These are phyloP conservation scores for Tragelaphus buxtoni DNA, from an alignment of 2,113 vertebrate genomes.

Conservation along the genomic window DNA sequence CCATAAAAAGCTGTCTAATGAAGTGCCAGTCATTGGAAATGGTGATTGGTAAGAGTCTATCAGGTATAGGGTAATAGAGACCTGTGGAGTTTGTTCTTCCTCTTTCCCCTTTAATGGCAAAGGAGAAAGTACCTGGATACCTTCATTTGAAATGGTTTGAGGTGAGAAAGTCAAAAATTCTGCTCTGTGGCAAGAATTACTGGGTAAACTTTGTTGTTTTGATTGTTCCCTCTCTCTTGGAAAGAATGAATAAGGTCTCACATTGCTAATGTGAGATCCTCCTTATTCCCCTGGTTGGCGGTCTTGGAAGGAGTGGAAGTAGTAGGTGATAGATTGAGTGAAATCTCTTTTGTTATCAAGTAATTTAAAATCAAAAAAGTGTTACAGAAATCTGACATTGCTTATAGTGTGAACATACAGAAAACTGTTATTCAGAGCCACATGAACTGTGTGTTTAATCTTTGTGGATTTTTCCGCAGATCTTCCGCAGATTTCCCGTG, in stretches of 20 bases:
- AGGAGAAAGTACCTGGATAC: conserved; percentile 45
- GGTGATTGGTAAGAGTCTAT: not conserved
- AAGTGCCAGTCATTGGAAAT: not conserved
- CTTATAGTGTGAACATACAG: conserved; percentile 73
- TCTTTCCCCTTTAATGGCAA: conserved; percentile 17
- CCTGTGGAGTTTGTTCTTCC: conserved; percentile 26
- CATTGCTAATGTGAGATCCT: not conserved
- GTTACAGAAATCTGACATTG: conserved; percentile 74
- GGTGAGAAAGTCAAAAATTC: not conserved
- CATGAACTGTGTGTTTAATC: conserved; percentile 78
- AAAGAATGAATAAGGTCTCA: not conserved
- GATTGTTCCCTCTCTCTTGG: conserved; percentile 38
- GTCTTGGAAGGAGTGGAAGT: conserved; percentile 48
- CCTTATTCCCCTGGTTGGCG: conserved; percentile 57
- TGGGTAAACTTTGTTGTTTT: conserved; percentile 7
- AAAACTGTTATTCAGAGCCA: conserved; percentile 77
- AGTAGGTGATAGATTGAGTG: conserved; percentile 65
- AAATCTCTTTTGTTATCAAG: conserved; percentile 68
- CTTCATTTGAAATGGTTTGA: conserved; percentile 48
- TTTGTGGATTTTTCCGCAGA: conserved; percentile 86
- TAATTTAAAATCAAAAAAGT: conserved; percentile 65
- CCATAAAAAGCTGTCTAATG: conserved; percentile 50
- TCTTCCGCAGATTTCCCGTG: conserved; percentile 89
- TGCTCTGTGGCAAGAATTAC: not conserved
- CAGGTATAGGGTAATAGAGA: not conserved